phyloP scores from a whole-genome alignment of 2,797 vertebrate genomes.

The Hydrophis major region DNA sequence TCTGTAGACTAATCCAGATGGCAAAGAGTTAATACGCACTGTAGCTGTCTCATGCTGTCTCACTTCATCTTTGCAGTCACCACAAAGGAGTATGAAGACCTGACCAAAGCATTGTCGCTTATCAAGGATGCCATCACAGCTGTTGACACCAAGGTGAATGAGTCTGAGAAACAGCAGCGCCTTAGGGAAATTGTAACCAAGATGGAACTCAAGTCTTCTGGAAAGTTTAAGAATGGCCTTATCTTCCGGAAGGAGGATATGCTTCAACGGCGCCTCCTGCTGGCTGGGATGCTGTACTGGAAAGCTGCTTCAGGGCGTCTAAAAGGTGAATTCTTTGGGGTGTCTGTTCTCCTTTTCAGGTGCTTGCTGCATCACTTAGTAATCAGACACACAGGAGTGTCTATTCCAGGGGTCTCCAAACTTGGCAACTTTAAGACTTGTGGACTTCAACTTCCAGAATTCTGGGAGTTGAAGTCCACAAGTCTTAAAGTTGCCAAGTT shows the following conservation, averaged over 20 bases:
- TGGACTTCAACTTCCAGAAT: too few species aligned
- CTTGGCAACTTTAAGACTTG: too few species aligned
- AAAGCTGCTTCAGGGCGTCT: slow-evolving; percentile 90
- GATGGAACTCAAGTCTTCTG: slow-evolving; percentile 85
- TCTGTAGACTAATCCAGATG: not conserved
- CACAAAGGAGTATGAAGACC: slow-evolving; percentile 83
- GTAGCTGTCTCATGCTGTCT: not conserved
- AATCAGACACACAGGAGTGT: not conserved
- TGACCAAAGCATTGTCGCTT: slow-evolving; percentile 80
- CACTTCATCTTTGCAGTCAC: slow-evolving; percentile 68
- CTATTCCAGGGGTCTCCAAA: not conserved
- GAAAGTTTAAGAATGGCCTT: slow-evolving; percentile 87
- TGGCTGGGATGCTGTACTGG: slow-evolving; percentile 87
- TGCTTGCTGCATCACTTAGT: not conserved
- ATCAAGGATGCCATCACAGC: slow-evolving; percentile 86
- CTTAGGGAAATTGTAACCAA: slow-evolving; percentile 85
- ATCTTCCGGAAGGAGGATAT: slow-evolving; percentile 88
- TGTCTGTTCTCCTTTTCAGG: not conserved
- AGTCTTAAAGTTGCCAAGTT: too few species aligned
- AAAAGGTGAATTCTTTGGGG: slow-evolving; percentile 79
- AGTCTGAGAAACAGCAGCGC: slow-evolving; percentile 84
- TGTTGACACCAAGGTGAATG: slow-evolving; percentile 84
- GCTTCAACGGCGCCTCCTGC: slow-evolving; percentile 75
- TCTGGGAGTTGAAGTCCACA: too few species aligned
- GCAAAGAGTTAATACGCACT: not conserved